phyloP scores from a whole-genome alignment of 1,140 invertebrate species.

The Rhizoglyphus robini region DNA sequence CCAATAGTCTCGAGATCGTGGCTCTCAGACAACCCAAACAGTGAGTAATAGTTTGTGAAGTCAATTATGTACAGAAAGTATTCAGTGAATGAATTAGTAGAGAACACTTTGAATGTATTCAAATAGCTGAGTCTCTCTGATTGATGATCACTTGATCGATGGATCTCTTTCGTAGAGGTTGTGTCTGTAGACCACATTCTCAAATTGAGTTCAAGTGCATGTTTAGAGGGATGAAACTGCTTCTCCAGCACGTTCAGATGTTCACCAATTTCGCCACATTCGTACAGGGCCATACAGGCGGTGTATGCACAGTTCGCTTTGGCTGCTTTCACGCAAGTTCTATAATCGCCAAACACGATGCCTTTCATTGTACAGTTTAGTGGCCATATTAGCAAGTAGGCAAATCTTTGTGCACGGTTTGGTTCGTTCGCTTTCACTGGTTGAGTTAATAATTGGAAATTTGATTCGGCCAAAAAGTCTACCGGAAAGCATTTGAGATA shows the following conservation, averaged over 20 bases:
- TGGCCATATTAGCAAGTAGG: slow-evolving; percentile 27
- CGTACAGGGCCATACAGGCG: slow-evolving; percentile 33
- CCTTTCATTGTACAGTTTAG: slow-evolving; percentile 40
- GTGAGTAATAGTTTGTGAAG: not conserved
- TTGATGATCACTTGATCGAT: not conserved
- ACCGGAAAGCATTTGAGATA: not conserved
- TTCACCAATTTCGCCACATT: slow-evolving; percentile 28
- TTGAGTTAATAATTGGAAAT: not conserved
- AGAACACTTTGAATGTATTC: no score
- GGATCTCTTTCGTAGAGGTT: no score
- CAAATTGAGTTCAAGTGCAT: not conserved
- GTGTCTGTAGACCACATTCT: not conserved
- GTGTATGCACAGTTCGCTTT: slow-evolving; percentile 36
- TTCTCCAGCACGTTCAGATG: not conserved
- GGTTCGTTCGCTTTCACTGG: not conserved
- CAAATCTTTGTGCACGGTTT: not conserved
- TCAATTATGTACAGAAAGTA: not conserved
- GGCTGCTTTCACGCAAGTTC: slow-evolving; percentile 33
- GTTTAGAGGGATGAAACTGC: slow-evolving; percentile 30
- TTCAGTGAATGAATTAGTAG: not conserved
- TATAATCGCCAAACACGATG: slow-evolving; percentile 32
- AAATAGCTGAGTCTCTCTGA: not conserved
- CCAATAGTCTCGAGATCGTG: no score
- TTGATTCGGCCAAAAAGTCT: not conserved
- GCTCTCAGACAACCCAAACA: not conserved